These are phyloP conservation scores for Enteromius anoplus DNA, from an alignment of 2,797 vertebrate species.

Conservation along the genomic window DNA sequence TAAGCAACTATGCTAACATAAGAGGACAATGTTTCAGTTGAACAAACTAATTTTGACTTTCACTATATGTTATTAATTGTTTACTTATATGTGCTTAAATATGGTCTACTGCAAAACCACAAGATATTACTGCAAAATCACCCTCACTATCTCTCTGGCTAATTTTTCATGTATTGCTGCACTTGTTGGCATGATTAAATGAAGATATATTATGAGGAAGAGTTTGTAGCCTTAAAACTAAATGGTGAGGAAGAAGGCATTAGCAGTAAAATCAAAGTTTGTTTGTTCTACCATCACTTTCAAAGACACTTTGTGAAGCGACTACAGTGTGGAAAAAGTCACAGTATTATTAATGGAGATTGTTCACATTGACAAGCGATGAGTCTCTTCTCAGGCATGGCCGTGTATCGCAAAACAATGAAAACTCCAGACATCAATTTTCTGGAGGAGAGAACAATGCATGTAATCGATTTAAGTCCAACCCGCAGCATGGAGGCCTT, in stretches of 20 bases:
- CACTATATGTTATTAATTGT: neutral
- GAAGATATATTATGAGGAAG: neutral
- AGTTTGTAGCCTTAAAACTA: neutral
- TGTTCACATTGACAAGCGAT: conserved; percentile 46
- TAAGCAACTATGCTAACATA: neutral
- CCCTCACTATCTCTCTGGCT: neutral
- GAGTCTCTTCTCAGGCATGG: conserved; percentile 39
- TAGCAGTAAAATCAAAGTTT: conserved; percentile 29
- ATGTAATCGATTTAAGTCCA: conserved; percentile 61
- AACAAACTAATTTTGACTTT: neutral
- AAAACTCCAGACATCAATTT: conserved; percentile 56
- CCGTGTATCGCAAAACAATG: conserved; percentile 35
- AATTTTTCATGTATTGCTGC: neutral
- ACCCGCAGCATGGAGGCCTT: conserved; percentile 45
- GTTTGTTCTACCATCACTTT: conserved; percentile 32
- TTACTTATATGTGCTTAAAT: neutral
- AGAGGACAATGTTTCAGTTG: neutral
- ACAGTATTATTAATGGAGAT: conserved; percentile 57
- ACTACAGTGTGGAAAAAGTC: conserved; percentile 17
- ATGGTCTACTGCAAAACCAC: neutral
- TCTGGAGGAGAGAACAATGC: conserved; percentile 54
- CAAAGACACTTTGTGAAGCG: conserved; percentile 31
- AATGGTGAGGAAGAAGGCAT: neutral
- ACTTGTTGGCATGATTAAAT: conserved; percentile 19
- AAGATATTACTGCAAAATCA: neutral